Percentiles rank a stretch among this genome's conserved stretches.
Evolutionary conservation across 2,113 vertebrate genomes (phyloP).

Genomic region (mouse (Mus musculus)): GRCm39 chr19:17894001-17894500

Average conservation of each 20-base stretch:
- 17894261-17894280: neutral
- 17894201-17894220: neutral
- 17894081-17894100: neutral
- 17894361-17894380: neutral
- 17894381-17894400: neutral
- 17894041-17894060: neutral
- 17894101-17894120: constrained; percentile 38
- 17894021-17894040: neutral
- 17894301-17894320: neutral
- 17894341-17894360: neutral
- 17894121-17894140: constrained; percentile 8
- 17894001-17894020: neutral
- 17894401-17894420: neutral
- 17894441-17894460: neutral
- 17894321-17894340: neutral
- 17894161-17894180: neutral
- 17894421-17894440: neutral
- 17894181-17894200: neutral
- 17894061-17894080: neutral
- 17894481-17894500: neutral
- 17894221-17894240: neutral
- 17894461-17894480: neutral
- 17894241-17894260: neutral
- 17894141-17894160: neutral
- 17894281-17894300: neutral